Conservation (phyloP, 1,140 invertebrate genomes). For the Solen grandis region DNA sequence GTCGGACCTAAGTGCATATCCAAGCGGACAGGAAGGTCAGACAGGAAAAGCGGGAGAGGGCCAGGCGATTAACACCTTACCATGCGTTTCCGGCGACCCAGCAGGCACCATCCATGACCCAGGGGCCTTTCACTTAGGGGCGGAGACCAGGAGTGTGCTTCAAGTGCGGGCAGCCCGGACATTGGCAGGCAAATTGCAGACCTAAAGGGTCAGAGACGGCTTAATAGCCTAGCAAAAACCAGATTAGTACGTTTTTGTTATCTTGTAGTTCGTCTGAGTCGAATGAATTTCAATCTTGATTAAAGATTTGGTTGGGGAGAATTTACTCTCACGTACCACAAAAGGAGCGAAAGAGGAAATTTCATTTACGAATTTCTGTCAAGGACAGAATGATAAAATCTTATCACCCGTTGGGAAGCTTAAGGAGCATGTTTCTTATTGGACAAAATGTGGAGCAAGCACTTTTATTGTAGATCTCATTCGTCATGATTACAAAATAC, state of each 20-base stretch:
- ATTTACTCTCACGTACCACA: neutral
- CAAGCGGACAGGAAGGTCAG: neutral
- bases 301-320: neutral
- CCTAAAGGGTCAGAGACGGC: neutral
- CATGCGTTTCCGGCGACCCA: neutral
- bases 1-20: neutral
- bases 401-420: slow-evolving; percentile 14
- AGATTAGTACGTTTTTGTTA: neutral
- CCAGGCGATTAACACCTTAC: neutral
- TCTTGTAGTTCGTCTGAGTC: neutral
- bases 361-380: neutral
- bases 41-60: neutral
- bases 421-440: slow-evolving; percentile 9
- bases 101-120: neutral
- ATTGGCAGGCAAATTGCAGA: neutral
- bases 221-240: neutral
- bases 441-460: slow-evolving; percentile 21
- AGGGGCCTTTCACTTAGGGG: too few species aligned
- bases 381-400: neutral
- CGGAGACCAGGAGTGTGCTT: slow-evolving; percentile 14
- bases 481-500: slow-evolving; percentile 49
- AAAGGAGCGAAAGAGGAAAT: neutral
- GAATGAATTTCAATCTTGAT: neutral
- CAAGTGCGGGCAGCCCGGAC: neutral
- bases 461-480: slow-evolving; percentile 37